phyloP scores from a whole-genome alignment of 2,797 vertebrate species.

The Basileuterus tristriatus region DNA sequence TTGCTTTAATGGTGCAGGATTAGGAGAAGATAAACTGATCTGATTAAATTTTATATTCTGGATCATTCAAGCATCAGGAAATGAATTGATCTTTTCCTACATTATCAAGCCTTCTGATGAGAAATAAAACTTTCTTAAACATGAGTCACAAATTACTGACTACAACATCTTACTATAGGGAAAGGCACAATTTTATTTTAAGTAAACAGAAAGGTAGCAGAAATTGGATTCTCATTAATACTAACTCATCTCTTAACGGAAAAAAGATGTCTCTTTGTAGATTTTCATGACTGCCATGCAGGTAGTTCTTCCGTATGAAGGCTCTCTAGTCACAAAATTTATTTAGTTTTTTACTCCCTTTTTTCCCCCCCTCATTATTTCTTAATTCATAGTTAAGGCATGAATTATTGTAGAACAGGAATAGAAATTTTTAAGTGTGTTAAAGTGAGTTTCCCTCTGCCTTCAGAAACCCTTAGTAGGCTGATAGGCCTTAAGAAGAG shows the following conservation, averaged over 20 bases:
- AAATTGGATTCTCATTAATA: background rate
- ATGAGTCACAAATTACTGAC: background rate
- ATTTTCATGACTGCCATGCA: background rate
- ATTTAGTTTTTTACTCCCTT: background rate
- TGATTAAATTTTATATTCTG: slow-evolving; percentile 22
- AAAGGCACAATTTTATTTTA: background rate
- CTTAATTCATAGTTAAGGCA: background rate
- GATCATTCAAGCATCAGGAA: slow-evolving; percentile 1
- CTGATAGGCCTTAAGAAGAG: background rate
- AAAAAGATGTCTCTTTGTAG: background rate
- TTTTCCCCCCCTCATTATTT: background rate
- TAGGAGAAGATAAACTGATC: background rate
- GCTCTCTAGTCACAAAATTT: background rate
- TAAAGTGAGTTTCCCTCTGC: background rate
- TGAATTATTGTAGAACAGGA: background rate
- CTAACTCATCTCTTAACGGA: background rate
- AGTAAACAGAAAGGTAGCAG: background rate
- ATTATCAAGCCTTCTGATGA: background rate
- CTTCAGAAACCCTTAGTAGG: background rate
- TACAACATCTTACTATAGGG: background rate
- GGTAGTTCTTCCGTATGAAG: background rate
- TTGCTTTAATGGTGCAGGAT: background rate
- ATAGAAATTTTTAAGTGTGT: background rate
- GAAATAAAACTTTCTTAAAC: background rate
- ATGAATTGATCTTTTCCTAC: background rate